phyloP scores from a whole-genome alignment of 2,797 vertebrate species.

The Clarias pachynema region DNA sequence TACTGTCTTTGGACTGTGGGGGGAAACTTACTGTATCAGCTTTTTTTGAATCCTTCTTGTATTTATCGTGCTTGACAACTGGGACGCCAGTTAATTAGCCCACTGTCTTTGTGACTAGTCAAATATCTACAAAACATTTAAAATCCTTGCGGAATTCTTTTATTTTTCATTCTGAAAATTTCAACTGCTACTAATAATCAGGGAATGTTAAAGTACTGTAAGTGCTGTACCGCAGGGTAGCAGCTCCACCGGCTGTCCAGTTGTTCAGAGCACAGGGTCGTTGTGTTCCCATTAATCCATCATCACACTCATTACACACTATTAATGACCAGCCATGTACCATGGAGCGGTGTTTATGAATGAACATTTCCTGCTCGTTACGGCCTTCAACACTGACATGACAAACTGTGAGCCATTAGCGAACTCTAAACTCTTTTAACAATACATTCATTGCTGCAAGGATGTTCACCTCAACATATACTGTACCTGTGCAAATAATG shows the following conservation, averaged over 20 bases:
- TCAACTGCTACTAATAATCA: neutral
- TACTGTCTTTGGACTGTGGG: no score
- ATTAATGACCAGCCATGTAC: conserved; percentile 19
- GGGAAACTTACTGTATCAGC: no score
- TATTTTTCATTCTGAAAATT: neutral
- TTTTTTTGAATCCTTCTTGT: neutral
- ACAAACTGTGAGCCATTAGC: conserved; percentile 9
- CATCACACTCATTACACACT: conserved; percentile 17
- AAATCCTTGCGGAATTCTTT: no score
- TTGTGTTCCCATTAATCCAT: conserved; percentile 16
- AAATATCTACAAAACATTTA: neutral
- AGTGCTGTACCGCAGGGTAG: neutral
- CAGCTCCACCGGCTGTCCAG: conserved; percentile 8
- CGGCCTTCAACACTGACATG: neutral
- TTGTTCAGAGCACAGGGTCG: neutral
- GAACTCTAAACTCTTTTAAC: neutral
- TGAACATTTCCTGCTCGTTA: conserved; percentile 12
- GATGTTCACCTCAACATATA: neutral
- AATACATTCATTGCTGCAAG: no score
- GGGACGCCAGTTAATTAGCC: neutral
- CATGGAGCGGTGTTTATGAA: conserved; percentile 4
- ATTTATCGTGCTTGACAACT: neutral
- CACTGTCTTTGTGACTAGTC: neutral
- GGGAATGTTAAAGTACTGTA: neutral
- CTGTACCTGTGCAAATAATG: neutral